A percentile compares a stretch with the other conserved stretches of the same genome.
phyloP scores from a whole-genome alignment of 2,888 invertebrate species.

The Osmoderma eremita region DNA sequence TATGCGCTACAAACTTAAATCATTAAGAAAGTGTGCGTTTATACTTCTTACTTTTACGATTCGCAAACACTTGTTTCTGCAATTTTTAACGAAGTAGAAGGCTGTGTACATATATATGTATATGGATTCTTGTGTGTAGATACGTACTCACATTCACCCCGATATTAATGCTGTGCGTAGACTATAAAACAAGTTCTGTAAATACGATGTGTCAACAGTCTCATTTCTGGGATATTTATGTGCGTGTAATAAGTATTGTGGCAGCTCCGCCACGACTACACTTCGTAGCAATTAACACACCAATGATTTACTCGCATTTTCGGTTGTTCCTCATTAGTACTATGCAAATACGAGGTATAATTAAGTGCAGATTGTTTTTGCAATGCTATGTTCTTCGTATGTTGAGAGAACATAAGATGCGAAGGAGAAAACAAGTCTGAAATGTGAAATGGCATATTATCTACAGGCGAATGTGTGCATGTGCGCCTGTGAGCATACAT shows the following conservation, averaged over 20 bases:
- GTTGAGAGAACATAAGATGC: slow-evolving; percentile 6
- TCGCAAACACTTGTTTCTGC: slow-evolving; percentile 2
- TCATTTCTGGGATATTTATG: slow-evolving; percentile 43
- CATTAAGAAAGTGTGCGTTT: not conserved
- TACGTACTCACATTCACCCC: slow-evolving; percentile 17
- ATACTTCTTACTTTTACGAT: not conserved
- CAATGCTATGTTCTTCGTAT: slow-evolving; percentile 17
- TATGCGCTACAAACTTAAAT: slow-evolving; percentile 6
- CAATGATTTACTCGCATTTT: slow-evolving; percentile 43
- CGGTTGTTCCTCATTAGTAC: slow-evolving; percentile 42
- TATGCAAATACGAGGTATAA: slow-evolving; percentile 42
- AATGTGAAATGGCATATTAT: slow-evolving; percentile 28
- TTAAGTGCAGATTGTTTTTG: slow-evolving; percentile 35
- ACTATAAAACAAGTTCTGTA: slow-evolving; percentile 42
- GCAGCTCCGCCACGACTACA: slow-evolving; percentile 35
- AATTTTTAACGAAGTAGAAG: not conserved
- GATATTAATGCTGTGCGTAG: slow-evolving; percentile 36
- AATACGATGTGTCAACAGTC: slow-evolving; percentile 43
- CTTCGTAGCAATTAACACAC: slow-evolving; percentile 41
- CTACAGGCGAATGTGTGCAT: not conserved
- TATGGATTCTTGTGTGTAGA: not conserved
- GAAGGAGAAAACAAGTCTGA: slow-evolving; percentile 15
- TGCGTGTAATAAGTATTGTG: slow-evolving; percentile 43
- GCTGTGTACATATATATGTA: not conserved
- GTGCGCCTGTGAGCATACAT: slow-evolving; percentile 9